Evolutionary conservation across 2,888 invertebrate genomes (phyloP), one percentile per base, ranked within the genome.

Genomic region (Parascotia fuliginaria): DNA sequence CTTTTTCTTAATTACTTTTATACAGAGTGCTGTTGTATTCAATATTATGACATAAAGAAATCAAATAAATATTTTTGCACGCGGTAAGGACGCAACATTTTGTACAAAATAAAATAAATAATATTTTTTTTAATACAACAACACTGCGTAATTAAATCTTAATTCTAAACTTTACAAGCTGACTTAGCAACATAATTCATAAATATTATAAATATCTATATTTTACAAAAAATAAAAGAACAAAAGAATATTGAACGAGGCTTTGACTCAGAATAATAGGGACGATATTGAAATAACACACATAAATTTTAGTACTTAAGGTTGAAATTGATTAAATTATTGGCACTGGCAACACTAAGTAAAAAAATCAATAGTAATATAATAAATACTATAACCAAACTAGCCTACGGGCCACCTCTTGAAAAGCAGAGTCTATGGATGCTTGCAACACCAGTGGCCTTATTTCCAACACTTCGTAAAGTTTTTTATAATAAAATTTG

Each of bases 141-240:
- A 40, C 45, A 56, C 43, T 31, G 0, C 42, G 53, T 39, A 44
- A 9, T 11, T 2, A 2, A 33, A 45, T 34, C 55, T 61, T 65
- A 68, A 40, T 11, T 50, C 40, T 45, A 47, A 39, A 53, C 63
- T 70, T 70, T 70, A 70, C 70, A 70, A 64, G 70, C 66, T 64
- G 70, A 57, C 49, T 50, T 55, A 60, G 68, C 68, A 70, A 70
- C 55, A 24, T 43, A 55, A 66, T 59, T 41, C 53, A 55, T 54
- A 70, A 61, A 67, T 65, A 62, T 48, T 60, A 53, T 47, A 45
- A 41, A 31, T 42, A 48, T 47, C 48, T 55, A 53, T 58, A 55
- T 57, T 63, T 55, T 55, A 60, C 59, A 62, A 63, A 66, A 45
- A 34, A 38, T 40, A n/a, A 12, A 33, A 45, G 58, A 38, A 37